Evolutionary conservation across 2,797 vertebrate species (phyloP), one percentile per base, ranked within the genome.

Genomic region (Sebastes nivosus): DNA sequence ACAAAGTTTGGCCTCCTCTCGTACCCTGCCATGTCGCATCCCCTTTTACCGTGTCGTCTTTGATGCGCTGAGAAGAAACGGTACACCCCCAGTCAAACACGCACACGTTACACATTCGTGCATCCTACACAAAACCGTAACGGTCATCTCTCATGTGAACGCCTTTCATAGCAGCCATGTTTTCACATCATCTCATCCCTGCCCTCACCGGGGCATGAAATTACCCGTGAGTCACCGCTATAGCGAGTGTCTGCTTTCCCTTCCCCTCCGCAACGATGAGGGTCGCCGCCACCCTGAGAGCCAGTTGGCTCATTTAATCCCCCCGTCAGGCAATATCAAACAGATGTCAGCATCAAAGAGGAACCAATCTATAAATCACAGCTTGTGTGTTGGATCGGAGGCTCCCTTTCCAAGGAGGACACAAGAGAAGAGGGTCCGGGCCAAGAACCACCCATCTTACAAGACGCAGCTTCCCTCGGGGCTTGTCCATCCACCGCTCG

Each of bases 291-390:
- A 92, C 88, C 88, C 91, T 82, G 80, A 86, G 76, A 93, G 89
- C 85, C 87, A 83, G 87, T 90, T 91, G 88, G 90, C 91, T 89
- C 91, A 91, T 92, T 91, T 93, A 87, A 93, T 94, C 91, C 92
- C 75, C 85, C 82, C 72, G 84, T 94, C 93, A 93, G 90, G 89
- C 87, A 90, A 93, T 94, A 94, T 95, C 92, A 94, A 95, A 93
- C 94, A 95, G 93, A 95, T 93, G 92, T 94, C 93, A 84, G 90
- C 93, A 93, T 95, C 94, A 96, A 95, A 96, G 94, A 91, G 79
- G 87, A 91, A 88, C 91, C 85, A 84, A 93, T 95, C 87, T 93
- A 93, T 94, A 93, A 95, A 95, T 95, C 93, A 92, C 86, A 89
- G 92, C 89, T 89, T 93, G 91, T 93, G 88, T 93, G 86, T 89